Conservation (phyloP, 2,113 vertebrate species). For the Cryptomyrus ogoouensis region DNA sequence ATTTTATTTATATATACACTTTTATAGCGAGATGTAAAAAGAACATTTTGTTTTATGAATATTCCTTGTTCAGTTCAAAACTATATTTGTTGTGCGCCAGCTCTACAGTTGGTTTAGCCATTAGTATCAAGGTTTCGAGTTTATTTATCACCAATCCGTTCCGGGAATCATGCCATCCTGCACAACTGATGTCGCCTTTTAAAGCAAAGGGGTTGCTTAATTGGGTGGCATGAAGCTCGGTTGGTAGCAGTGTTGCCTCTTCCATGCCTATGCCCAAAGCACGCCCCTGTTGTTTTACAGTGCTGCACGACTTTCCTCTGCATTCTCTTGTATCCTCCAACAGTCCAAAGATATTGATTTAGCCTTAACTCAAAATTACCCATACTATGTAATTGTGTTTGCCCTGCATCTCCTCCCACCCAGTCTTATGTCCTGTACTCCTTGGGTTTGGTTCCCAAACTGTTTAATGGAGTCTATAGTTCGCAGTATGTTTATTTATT, state of each 20-base stretch:
- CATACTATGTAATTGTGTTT: neutral
- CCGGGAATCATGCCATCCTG: neutral
- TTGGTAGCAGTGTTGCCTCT: neutral
- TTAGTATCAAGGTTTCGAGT: neutral
- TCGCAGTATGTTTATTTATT: neutral
- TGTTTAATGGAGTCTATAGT: neutral
- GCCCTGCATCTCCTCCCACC: neutral
- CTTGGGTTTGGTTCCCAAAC: neutral
- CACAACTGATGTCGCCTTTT: slow-evolving; percentile 6
- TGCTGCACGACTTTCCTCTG: neutral
- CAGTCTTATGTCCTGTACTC: neutral
- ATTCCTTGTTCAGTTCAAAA: slow-evolving; percentile 44
- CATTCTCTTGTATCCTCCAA: neutral
- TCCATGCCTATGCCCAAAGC: neutral
- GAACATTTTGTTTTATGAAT: slow-evolving; percentile 23
- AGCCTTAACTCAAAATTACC: neutral
- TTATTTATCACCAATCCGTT: neutral
- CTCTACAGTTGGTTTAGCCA: neutral
- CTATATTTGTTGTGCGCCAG: neutral
- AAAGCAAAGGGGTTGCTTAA: neutral
- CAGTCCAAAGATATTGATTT: neutral
- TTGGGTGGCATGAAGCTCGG: neutral
- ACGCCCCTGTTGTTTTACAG: neutral
- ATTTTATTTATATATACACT: slow-evolving; percentile 52
- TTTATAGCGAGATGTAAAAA: neutral